These are phyloP conservation scores for Xanthorhoe spadicearia DNA, from an alignment of 2,888 invertebrate genomes.

Conservation along the genomic window DNA sequence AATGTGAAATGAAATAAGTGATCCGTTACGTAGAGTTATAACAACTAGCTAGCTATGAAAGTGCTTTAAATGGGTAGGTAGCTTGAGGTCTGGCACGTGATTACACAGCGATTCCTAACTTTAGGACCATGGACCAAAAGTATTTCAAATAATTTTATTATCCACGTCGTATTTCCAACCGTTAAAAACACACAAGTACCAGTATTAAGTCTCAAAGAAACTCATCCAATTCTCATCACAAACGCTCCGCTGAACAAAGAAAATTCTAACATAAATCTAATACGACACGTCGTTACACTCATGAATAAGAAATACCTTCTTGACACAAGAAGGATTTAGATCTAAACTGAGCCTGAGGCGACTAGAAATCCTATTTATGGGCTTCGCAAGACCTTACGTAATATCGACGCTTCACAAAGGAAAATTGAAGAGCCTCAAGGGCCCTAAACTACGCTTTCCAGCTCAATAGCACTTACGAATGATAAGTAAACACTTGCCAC, in stretches of 20 bases:
- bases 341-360: conserved; percentile 34
- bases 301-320: conserved; percentile 34
- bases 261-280: conserved; percentile 29
- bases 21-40: not conserved
- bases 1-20: conserved; percentile 1
- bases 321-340: conserved; percentile 33
- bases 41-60: not conserved
- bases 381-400: conserved; percentile 55
- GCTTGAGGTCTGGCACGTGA: not conserved
- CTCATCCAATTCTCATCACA: conserved; percentile 14
- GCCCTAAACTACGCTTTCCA: conserved; percentile 66
- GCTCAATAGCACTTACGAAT: conserved; percentile 64
- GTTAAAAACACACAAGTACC: not conserved
- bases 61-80: not conserved
- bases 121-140: not conserved
- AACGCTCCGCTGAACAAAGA: conserved; percentile 24
- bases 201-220: not conserved
- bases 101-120: not conserved
- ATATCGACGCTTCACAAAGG: conserved; percentile 64
- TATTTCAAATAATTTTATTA: not conserved
- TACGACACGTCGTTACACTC: conserved; percentile 30
- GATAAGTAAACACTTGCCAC: conserved; percentile 63
- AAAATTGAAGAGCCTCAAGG: conserved; percentile 62
- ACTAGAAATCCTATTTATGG: conserved; percentile 40
- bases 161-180: not conserved